A percentile compares a stretch with the other conserved stretches of the same genome.
phyloP scores from a whole-genome alignment of 2,113 vertebrate species.

The Periophthalmodon schlosseri region DNA sequence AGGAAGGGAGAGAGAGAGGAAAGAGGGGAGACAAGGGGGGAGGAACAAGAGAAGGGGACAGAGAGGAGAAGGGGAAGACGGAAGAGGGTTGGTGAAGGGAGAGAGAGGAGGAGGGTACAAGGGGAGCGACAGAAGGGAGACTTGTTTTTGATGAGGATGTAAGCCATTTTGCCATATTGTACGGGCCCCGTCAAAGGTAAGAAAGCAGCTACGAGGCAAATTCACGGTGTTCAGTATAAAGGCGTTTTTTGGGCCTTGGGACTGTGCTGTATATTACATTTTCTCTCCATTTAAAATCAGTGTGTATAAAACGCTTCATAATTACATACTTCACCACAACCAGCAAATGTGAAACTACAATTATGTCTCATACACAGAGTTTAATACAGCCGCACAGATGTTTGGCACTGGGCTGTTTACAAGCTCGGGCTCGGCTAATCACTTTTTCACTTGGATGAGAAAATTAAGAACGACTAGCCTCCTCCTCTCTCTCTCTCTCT shows the following conservation, averaged over 20 bases:
- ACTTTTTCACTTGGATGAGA: constrained; percentile 44
- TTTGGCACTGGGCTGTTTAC: constrained; percentile 43
- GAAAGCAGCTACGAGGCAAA: too few species aligned
- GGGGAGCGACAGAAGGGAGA: too few species aligned
- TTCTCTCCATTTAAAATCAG: background rate
- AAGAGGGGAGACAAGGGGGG: too few species aligned
- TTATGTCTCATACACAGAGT: constrained; percentile 1
- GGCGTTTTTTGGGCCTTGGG: background rate
- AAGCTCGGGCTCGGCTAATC: constrained; percentile 48
- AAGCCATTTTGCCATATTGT: too few species aligned
- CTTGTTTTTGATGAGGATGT: too few species aligned
- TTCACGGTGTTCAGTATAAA: background rate
- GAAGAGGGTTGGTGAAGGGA: too few species aligned
- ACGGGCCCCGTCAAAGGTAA: too few species aligned
- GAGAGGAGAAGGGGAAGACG: too few species aligned
- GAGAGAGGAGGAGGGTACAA: too few species aligned
- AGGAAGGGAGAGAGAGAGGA: constrained; percentile 59
- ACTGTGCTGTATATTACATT: background rate
- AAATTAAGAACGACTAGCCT: background rate
- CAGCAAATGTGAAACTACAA: constrained; percentile 8
- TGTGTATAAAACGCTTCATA: background rate
- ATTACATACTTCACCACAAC: constrained; percentile 12
- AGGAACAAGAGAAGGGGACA: too few species aligned
- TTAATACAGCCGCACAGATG: constrained; percentile 50
- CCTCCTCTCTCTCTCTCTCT: too few species aligned